phyloP scores from a whole-genome alignment of 2,113 vertebrate species.

The Dinomys branickii region DNA sequence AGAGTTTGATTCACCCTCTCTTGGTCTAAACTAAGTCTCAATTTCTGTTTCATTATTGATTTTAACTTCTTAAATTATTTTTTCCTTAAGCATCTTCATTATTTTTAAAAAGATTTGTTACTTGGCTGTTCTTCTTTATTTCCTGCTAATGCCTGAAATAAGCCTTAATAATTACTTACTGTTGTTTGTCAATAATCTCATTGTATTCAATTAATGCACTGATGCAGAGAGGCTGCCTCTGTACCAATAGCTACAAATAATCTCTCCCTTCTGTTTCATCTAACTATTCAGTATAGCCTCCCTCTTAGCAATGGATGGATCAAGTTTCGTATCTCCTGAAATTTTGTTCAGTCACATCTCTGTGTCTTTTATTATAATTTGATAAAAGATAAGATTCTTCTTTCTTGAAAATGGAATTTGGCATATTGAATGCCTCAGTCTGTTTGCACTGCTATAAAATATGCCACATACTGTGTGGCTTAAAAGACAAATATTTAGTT shows the following conservation, averaged over 20 bases:
- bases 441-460: neutral
- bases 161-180: neutral
- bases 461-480: neutral
- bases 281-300: neutral
- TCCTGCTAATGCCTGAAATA: neutral
- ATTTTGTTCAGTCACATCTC: neutral
- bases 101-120: neutral
- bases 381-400: neutral
- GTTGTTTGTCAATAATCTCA: neutral
- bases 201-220: neutral
- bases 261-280: neutral
- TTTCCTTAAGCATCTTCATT: neutral
- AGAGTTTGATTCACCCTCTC: neutral
- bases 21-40: neutral
- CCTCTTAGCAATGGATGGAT: neutral
- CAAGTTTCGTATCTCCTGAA: neutral
- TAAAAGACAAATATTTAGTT: neutral
- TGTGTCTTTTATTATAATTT: neutral
- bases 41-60: neutral
- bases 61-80: neutral
- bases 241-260: neutral
- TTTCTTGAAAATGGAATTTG: slow-evolving; percentile 3
- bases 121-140: neutral
- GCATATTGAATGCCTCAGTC: neutral
- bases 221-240: neutral